Evolutionary conservation across 2,888 invertebrate species (phyloP), one percentile per base, ranked within the genome.

Genomic region (Hydroisotoma schaefferi): DNA sequence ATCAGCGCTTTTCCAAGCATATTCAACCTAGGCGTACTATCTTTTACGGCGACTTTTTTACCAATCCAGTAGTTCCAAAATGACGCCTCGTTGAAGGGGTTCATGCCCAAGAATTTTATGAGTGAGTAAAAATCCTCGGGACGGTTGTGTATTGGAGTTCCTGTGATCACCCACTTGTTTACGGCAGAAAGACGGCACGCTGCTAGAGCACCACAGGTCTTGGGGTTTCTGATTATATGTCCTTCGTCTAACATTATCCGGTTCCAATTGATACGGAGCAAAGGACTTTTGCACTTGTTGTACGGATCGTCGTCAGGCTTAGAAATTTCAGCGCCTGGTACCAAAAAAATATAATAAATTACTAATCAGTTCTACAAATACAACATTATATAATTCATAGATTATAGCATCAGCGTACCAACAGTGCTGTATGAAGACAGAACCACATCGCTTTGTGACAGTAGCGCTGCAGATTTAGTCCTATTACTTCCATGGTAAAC

Each of bases 61-160:
- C 90, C 89, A 54, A 97, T 90, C 87, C 93, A 94, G 61, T 86
- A 84, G 76, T 92, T 94, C 94, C 94, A 97, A 66, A 92, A 86
- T 80, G 85, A 71, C 44, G 89, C 79, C 68, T 97, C 94, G 75
- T 94, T 89, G 76, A 97, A 95, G 0, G 97, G 97, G 6, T 86
- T 81, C 74, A 90, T 90, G 15, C 85, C 79, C 8, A 98, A 77
- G 76, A 94, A 98, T 76, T 93, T 88, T 15, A 90, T 75, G 47
- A 90, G 77, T 0, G 89, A 84, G 77, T 85, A 91, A 38, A 90
- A 79, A 76, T 91, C 70, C 25, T 43, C 49, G 1, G 71, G 65
- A 20, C 58, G 55, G 37, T 98, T 98, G 75, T 97, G 97, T 43
- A 98, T 87, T 0, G 97, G 97, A 0, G 95, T 95, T 26, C 97